Base-by-base conservation (phyloP, 2,113 vertebrate genomes). In the Sorex araneus region DNA sequence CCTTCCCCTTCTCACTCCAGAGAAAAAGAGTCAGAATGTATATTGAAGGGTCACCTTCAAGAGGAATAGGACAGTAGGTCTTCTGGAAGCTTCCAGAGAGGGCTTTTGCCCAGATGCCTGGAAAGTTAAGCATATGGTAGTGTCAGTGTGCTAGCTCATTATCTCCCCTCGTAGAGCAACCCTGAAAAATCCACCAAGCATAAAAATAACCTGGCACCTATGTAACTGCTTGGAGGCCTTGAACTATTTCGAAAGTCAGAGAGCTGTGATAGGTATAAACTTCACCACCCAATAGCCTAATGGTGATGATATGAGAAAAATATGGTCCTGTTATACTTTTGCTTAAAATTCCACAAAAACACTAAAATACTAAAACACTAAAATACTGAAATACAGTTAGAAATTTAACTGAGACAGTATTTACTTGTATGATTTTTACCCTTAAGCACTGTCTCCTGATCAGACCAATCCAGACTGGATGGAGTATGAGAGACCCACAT, bases 211-310 rank as follows among this genome's bases (percentile, higher is more conserved):
- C 63, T 70, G 70, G 10, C 11, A 25, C 27, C 69, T 43, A 79
- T 30, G n/a, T 82, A 43, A 32, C 40, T 69, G 78, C 32, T 90
- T 12, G 88, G 43, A 93, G 57, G 23, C 60, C 1, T 76, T 64
- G 54, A 75, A 43, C 43, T 91, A 10, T 91, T 69, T 89, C 13
- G 84, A 87, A 92, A 94, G 11, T 36, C 47, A 3, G 10, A 75
- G 43, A 77, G 28, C 16, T 2, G 45, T 77, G 66, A 43, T 74
- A 3, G 6, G 27, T 30, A 28, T 23, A 50, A 32, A 6, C 34
- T 32, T 23, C 13, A 2, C 32, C 21, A 76, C 16, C 1, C n/a
- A 82, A 60, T 16, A 60, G 19, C 21, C 19, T 60, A 34, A 69
- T 36, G 82, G 13, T 79, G 81, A 64, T 70, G 50, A 50, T 18